Conservation (phyloP, 2,888 invertebrate genomes). For the Macrophya annulata region DNA sequence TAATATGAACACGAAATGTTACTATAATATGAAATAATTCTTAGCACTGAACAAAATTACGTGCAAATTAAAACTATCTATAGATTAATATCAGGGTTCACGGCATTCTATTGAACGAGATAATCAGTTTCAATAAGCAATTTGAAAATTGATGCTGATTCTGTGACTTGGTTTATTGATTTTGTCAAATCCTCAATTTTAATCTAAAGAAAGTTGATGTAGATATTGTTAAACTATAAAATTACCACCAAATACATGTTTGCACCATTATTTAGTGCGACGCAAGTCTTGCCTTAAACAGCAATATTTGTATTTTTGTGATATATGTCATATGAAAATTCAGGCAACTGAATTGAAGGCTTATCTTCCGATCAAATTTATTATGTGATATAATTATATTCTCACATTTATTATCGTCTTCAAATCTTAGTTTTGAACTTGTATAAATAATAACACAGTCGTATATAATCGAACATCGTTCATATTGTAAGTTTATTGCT, state of each 20-base stretch:
- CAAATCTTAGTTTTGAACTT: slow-evolving; percentile 5
- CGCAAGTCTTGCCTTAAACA: slow-evolving; percentile 46
- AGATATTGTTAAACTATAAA: slow-evolving; percentile 41
- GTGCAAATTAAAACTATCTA: slow-evolving; percentile 37
- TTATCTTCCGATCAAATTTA: slow-evolving; percentile 44
- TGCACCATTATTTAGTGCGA: slow-evolving; percentile 26
- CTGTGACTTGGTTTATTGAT: background rate
- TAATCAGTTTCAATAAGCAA: background rate
- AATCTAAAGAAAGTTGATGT: slow-evolving; percentile 3
- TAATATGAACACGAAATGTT: slow-evolving; percentile 21
- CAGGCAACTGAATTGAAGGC: slow-evolving; percentile 1
- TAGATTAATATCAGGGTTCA: slow-evolving; percentile 1
- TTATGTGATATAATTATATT: slow-evolving; percentile 30
- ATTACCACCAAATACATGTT: slow-evolving; percentile 39
- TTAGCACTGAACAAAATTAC: slow-evolving; percentile 11
- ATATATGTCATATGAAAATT: slow-evolving; percentile 35
- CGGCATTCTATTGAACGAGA: slow-evolving; percentile 31
- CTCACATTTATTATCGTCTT: background rate
- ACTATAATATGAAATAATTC: slow-evolving; percentile 10
- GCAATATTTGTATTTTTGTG: slow-evolving; percentile 52
- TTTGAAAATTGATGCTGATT: slow-evolving; percentile 15
- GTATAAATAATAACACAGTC: slow-evolving; percentile 18
- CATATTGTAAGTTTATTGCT: background rate
- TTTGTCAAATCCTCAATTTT: background rate
- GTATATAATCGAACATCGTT: background rate